Percentiles rank a stretch among this genome's conserved stretches.
Conservation (phyloP, 2,888 invertebrate genomes). For the Nebria brevicollis region DNA sequence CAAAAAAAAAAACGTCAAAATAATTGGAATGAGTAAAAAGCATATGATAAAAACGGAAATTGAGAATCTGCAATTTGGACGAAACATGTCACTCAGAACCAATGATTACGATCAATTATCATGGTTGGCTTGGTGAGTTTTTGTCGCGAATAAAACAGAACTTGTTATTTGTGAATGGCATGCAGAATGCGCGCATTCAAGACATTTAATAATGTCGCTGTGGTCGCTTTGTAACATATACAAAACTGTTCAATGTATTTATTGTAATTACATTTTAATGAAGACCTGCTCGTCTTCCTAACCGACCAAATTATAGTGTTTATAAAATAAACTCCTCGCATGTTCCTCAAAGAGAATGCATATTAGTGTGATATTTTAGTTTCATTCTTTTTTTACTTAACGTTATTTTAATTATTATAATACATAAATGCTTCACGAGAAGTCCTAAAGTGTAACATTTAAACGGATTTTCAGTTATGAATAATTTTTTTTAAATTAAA, state of each 20-base stretch:
- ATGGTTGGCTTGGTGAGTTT: constrained; percentile 13
- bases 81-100: background rate
- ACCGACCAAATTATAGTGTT: constrained; percentile 44
- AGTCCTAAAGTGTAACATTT: too few species aligned
- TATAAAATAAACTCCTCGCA: constrained; percentile 42
- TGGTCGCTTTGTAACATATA: constrained; percentile 3
- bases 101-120: constrained; percentile 34
- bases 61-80: background rate
- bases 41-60: background rate
- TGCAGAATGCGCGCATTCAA: constrained; percentile 20
- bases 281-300: constrained; percentile 42
- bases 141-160: background rate
- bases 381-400: constrained; percentile 28
- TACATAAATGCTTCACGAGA: background rate
- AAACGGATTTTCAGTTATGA: too few species aligned
- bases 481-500: background rate
- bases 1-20: too few species aligned
- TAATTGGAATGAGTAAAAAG: too few species aligned
- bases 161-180: background rate
- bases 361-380: constrained; percentile 36
- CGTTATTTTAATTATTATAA: constrained; percentile 43
- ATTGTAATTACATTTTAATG: constrained; percentile 47
- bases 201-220: constrained; percentile 15
- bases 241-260: constrained; percentile 20
- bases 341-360: constrained; percentile 18